A percentile compares a stretch with the other conserved stretches of the same genome.
Conservation (phyloP, 2,113 vertebrate species). For the cattle (Bos taurus) region ARS-UCD2.0 NC_037337.1:10646501-10647000, state of each 20-base stretch:
- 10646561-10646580: not conserved
- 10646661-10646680: not conserved
- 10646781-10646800: not conserved
- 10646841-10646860: not conserved
- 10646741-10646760: not conserved
- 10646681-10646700: constrained; percentile 13
- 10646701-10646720: not conserved
- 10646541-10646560: not conserved
- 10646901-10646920: constrained; percentile 4
- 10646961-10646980: not conserved
- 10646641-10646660: not conserved
- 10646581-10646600: not conserved
- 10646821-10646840: not conserved
- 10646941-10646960: not conserved
- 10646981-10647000: not conserved
- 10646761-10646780: not conserved
- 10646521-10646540: not conserved
- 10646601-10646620: constrained; percentile 15
- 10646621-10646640: not conserved
- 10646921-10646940: not conserved
- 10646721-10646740: not conserved
- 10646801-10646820: not conserved
- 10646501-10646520: not conserved
- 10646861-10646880: not conserved
- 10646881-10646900: not conserved